Conservation (phyloP, 2,888 invertebrate genomes). For the Cistogaster globosa region DNA sequence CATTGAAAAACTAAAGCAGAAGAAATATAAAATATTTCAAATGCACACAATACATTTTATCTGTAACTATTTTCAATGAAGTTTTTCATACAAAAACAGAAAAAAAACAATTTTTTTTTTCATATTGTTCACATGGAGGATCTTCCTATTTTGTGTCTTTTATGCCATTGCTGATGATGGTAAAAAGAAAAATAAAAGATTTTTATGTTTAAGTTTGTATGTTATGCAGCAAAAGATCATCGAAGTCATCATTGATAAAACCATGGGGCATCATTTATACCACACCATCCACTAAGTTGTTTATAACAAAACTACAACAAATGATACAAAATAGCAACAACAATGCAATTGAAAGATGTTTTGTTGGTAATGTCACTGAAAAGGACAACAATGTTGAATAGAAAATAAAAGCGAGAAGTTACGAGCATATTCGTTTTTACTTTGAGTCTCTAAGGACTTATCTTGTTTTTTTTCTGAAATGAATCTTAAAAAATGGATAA, state of each 20-base stretch:
- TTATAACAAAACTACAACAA: conserved; percentile 15
- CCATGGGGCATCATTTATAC: conserved; percentile 69
- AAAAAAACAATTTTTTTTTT: conserved; percentile 3
- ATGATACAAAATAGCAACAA: conserved; percentile 20
- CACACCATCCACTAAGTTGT: conserved; percentile 52
- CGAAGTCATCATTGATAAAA: conserved; percentile 69
- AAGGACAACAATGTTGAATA: conserved; percentile 51
- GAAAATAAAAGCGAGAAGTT: conserved; percentile 50
- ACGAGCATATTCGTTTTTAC: conserved; percentile 32
- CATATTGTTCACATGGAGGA: too few species aligned
- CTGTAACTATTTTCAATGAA: conserved; percentile 45
- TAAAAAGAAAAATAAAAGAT: conserved; percentile 41
- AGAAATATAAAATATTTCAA: conserved; percentile 9
- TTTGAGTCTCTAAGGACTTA: conserved; percentile 45
- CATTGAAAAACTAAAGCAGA: conserved; percentile 14
- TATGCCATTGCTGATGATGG: conserved; percentile 8
- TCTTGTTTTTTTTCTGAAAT: conserved; percentile 18
- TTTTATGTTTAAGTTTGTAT: conserved; percentile 11
- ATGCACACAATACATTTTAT: conserved; percentile 53
- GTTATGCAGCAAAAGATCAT: conserved; percentile 58
- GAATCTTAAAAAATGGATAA: conserved; percentile 58
- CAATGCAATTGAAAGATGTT: conserved; percentile 13
- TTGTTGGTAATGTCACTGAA: conserved; percentile 17
- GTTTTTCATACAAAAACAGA: too few species aligned
- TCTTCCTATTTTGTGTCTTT: conserved; percentile 31